Base-by-base conservation (phyloP, 2,797 vertebrate genomes). In the Sphenodon punctatus region DNA sequence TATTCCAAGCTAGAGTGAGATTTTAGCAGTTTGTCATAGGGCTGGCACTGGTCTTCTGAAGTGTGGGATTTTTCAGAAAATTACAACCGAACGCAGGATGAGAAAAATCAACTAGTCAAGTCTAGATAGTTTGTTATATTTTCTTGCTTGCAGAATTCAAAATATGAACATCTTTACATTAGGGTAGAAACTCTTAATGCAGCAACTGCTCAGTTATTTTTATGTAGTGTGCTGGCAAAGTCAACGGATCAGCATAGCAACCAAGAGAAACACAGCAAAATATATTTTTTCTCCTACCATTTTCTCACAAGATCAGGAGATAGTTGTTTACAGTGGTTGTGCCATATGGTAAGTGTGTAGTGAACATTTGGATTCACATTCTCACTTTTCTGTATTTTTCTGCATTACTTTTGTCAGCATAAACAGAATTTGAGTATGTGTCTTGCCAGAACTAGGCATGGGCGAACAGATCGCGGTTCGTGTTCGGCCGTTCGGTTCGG, bases 1-100 rank as follows among this genome's bases (percentile, higher is more conserved):
- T 85, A 87, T 91, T 82, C 30, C 72, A 34, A 58, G 72, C 79
- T 36, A n/a, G n/a, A n/a, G n/a, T n/a, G n/a, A n/a, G n/a, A n/a
- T n/a, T n/a, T n/a, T n/a, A n/a, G n/a, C n/a, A n/a, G n/a, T n/a
- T n/a, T n/a, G n/a, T n/a, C n/a, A n/a, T n/a, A n/a, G n/a, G n/a
- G n/a, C n/a, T n/a, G n/a, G n/a, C n/a, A n/a, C n/a, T n/a, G n/a
- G n/a, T n/a, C n/a, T n/a, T n/a, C n/a, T n/a, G n/a, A n/a, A n/a
- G n/a, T n/a, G n/a, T n/a, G n/a, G n/a, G n/a, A n/a, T n/a, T n/a
- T n/a, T n/a, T n/a, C n/a, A n/a, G n/a, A n/a, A n/a, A n/a, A n/a
- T n/a, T n/a, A n/a, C n/a, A n/a, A n/a, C n/a, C n/a, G n/a, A n/a
- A n/a, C n/a, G n/a, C n/a, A n/a, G n/a, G n/a, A n/a, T n/a, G n/a